These are phyloP conservation scores for Homalodisca vitripennis DNA, from an alignment of 1,140 invertebrate genomes.

Conservation along the genomic window DNA sequence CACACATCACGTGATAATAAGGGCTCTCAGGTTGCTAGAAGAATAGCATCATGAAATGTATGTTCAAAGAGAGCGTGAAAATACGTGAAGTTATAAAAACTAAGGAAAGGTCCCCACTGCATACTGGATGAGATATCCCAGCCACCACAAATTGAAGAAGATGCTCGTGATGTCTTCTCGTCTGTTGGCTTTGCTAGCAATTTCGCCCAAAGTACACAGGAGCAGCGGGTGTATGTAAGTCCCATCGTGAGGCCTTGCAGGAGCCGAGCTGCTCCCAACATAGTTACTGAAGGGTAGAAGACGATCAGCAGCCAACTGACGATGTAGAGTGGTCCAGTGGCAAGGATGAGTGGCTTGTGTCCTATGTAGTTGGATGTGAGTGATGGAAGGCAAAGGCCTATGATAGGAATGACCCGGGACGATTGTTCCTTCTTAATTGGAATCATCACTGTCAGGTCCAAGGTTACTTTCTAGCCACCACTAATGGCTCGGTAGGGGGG, in stretches of 20 bases:
- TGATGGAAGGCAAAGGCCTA: conserved; percentile 37
- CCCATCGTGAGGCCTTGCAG: conserved; percentile 62
- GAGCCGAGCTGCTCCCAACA: conserved; percentile 32
- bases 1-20: conserved; percentile 61
- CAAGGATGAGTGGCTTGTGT: conserved; percentile 66
- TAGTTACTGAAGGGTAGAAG: background rate
- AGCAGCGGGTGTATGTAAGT: conserved; percentile 50
- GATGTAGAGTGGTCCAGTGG: conserved; percentile 57
- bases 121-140: conserved; percentile 77
- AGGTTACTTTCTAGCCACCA: too few species aligned
- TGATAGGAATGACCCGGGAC: conserved; percentile 32
- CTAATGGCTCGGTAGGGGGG: too few species aligned
- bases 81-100: conserved; percentile 65
- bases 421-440: conserved; percentile 56
- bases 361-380: conserved; percentile 70
- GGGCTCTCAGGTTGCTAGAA: conserved; percentile 80
- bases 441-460: conserved; percentile 50
- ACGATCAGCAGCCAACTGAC: conserved; percentile 54
- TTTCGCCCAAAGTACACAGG: conserved; percentile 65
- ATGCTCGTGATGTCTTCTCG: conserved; percentile 63
- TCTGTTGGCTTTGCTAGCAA: conserved; percentile 59
- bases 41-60: conserved; percentile 65
- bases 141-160: conserved; percentile 65
- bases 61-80: conserved; percentile 58
- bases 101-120: conserved; percentile 70